These are phyloP conservation scores for Bubo bubo DNA, from an alignment of 2,113 vertebrate species.

Conservation along the genomic window DNA sequence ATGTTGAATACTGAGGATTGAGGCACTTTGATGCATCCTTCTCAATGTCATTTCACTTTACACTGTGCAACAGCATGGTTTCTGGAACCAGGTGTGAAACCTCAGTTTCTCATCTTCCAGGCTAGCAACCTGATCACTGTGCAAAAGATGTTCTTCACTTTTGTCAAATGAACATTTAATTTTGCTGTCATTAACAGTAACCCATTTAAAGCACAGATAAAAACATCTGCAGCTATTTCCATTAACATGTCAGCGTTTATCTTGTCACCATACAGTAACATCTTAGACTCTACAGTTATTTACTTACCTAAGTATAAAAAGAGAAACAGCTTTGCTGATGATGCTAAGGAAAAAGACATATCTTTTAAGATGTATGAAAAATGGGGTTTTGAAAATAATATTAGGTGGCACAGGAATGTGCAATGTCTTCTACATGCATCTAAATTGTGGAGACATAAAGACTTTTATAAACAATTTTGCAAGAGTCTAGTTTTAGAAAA, in stretches of 20 bases:
- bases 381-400: background rate
- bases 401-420: background rate
- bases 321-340: background rate
- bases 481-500: background rate
- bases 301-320: background rate
- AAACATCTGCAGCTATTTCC: constrained; percentile 13
- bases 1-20: background rate
- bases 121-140: background rate
- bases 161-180: background rate
- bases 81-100: background rate
- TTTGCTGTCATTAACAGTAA: background rate
- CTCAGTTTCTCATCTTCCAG: background rate
- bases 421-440: background rate
- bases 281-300: background rate
- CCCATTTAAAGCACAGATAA: background rate
- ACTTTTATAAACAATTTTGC: background rate
- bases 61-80: background rate
- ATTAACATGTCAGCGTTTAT: constrained; percentile 10
- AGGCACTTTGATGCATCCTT: background rate
- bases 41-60: background rate
- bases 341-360: background rate
- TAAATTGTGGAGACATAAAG: background rate
- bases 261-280: background rate
- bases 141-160: background rate
- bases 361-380: background rate